A percentile compares a stretch with the other conserved stretches of the same genome.
These are phyloP conservation scores for Rhizoglyphus robini DNA, from an alignment of 1,140 invertebrate species.

Conservation along the genomic window DNA sequence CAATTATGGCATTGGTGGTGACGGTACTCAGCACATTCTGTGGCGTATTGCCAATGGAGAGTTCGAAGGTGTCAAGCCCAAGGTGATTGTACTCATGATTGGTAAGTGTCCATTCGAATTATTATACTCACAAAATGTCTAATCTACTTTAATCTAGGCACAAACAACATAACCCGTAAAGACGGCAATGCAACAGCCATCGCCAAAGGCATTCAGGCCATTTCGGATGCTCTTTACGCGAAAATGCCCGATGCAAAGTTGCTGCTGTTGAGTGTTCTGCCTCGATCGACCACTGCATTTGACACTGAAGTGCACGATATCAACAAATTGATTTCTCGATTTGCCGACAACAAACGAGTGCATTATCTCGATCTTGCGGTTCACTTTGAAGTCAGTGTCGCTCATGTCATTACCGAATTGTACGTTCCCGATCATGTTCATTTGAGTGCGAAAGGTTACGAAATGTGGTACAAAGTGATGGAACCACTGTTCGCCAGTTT, in stretches of 20 bases:
- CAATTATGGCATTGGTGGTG: slow-evolving; percentile 17
- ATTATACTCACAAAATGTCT: neutral
- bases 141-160: neutral
- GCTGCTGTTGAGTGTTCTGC: slow-evolving; percentile 12
- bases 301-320: neutral
- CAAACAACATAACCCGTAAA: neutral
- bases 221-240: neutral
- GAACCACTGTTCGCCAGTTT: neutral
- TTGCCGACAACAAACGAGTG: neutral
- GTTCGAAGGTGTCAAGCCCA: slow-evolving; percentile 1
- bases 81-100: slow-evolving; percentile 5
- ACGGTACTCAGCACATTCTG: neutral
- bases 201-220: slow-evolving; percentile 1
- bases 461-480: slow-evolving; percentile 15
- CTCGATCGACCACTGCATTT: neutral
- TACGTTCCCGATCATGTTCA: slow-evolving; percentile 5
- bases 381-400: neutral
- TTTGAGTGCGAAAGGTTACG: neutral
- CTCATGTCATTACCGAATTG: neutral
- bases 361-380: neutral
- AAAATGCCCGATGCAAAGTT: slow-evolving; percentile 9
- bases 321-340: neutral
- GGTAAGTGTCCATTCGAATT: neutral
- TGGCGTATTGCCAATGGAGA: slow-evolving; percentile 3
- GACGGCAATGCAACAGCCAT: neutral